These are phyloP conservation scores for Eurytoma adleriae DNA, from an alignment of 2,888 invertebrate species.

Conservation along the genomic window DNA sequence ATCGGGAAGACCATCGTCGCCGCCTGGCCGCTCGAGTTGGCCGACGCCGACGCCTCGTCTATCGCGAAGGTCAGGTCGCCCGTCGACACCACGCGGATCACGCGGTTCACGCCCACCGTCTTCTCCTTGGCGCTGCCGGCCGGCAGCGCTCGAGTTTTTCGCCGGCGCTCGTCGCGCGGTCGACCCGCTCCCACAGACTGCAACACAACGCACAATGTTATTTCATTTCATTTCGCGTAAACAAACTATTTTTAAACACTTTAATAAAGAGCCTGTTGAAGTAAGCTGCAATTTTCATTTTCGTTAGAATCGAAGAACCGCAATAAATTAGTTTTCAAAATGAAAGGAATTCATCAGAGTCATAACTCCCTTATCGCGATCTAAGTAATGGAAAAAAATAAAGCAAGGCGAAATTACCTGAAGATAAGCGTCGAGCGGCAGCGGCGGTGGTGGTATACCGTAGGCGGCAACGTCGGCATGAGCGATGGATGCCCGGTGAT, in stretches of 20 bases:
- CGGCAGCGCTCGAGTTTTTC: constrained; percentile 81
- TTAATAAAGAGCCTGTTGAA: too few relatives aligned
- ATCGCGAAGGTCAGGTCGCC: constrained; percentile 92
- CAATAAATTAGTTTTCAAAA: too few relatives aligned
- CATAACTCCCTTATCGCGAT: not conserved
- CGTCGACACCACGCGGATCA: constrained; percentile 93
- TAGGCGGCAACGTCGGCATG: constrained; percentile 80
- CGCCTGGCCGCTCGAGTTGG: constrained; percentile 70
- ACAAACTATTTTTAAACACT: too few relatives aligned
- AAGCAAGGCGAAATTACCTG: constrained; percentile 73
- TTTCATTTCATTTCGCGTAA: too few relatives aligned
- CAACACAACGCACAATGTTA: constrained; percentile 19
- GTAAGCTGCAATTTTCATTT: too few relatives aligned
- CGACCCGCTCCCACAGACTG: constrained; percentile 78
- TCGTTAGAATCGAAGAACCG: too few relatives aligned
- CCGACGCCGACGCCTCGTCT: constrained; percentile 81
- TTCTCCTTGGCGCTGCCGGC: constrained; percentile 77
- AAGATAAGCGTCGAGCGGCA: constrained; percentile 81
- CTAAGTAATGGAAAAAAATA: too few relatives aligned
- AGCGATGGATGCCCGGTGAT: constrained; percentile 74
- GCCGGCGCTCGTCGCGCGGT: constrained; percentile 85
- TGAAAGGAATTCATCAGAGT: not conserved
- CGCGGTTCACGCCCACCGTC: constrained; percentile 91
- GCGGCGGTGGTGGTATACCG: constrained; percentile 82
- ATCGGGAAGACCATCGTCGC: constrained; percentile 85